Evolutionary conservation across 2,797 vertebrate genomes (phyloP).

Genomic region (Sebastes cheni): DNA sequence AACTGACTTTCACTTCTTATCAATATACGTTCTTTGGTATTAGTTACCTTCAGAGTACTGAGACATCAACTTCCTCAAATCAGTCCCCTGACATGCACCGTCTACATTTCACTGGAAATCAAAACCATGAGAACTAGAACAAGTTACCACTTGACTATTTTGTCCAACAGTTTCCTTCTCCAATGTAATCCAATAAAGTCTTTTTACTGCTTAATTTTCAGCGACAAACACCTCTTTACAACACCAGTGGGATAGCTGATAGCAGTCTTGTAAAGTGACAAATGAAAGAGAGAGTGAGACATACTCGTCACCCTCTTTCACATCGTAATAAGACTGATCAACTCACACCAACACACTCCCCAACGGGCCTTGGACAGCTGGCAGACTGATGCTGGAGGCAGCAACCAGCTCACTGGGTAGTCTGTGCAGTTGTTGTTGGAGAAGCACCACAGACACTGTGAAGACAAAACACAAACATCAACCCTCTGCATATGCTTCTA

Average conservation of each 20-base stretch:
- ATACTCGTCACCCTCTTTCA: background rate
- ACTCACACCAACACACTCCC: conserved; percentile 92
- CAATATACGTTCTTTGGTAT: no score
- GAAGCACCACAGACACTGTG: conserved; percentile 92
- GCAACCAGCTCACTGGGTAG: conserved; percentile 86
- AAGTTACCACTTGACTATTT: background rate
- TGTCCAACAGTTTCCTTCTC: background rate
- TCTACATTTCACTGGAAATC: background rate
- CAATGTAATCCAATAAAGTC: background rate
- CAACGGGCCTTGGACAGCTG: conserved; percentile 83
- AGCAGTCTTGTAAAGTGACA: background rate
- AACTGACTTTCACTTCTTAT: no score
- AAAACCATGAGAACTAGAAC: background rate
- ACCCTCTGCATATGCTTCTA: background rate
- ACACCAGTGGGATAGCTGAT: background rate
- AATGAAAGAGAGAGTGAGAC: background rate
- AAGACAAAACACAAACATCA: conserved; percentile 12
- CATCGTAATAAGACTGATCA: background rate
- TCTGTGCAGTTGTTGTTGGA: conserved; percentile 83
- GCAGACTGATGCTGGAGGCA: conserved; percentile 84
- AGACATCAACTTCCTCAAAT: background rate
- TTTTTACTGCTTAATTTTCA: background rate
- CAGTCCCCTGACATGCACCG: background rate
- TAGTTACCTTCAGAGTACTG: background rate
- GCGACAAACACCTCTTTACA: background rate